Evolutionary conservation across 2,888 invertebrate species (phyloP).

Genomic region (Parelbella ahira): DNA sequence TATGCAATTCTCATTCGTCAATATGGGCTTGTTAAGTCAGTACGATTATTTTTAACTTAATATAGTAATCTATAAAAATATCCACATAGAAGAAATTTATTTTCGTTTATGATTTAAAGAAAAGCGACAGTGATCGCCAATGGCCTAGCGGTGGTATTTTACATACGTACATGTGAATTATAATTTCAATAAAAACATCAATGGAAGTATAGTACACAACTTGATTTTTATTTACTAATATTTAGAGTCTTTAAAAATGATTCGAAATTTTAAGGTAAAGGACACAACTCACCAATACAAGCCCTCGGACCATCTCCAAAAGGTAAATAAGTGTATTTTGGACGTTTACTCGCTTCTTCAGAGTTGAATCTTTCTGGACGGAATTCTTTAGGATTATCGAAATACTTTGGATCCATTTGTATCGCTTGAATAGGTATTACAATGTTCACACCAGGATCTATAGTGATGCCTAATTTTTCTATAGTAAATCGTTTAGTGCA

Average conservation of each 20-base stretch:
- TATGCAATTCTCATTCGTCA: too few relatives aligned
- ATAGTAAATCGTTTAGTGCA: conserved; percentile 44
- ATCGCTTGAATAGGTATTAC: conserved; percentile 53
- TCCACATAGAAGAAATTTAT: too few relatives aligned
- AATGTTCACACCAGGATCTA: conserved; percentile 55
- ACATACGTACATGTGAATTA: neutral
- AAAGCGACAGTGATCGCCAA: too few relatives aligned
- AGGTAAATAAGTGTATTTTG: conserved; percentile 48
- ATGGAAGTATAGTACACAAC: too few relatives aligned
- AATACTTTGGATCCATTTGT: conserved; percentile 55
- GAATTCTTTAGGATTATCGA: conserved; percentile 47
- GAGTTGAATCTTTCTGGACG: conserved; percentile 47
- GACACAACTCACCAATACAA: conserved; percentile 50
- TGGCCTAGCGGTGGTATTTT: too few relatives aligned
- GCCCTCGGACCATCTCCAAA: conserved; percentile 57
- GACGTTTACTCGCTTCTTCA: conserved; percentile 28
- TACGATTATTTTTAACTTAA: too few relatives aligned
- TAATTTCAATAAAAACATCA: neutral
- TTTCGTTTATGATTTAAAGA: too few relatives aligned
- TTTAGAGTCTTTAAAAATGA: too few relatives aligned
- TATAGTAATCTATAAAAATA: too few relatives aligned
- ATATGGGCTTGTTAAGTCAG: too few relatives aligned
- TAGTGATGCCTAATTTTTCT: conserved; percentile 41
- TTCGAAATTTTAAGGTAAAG: too few relatives aligned
- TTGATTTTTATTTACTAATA: neutral